Conservation (phyloP, 2,113 vertebrate genomes). For the Pachypanchax playfairii region DNA sequence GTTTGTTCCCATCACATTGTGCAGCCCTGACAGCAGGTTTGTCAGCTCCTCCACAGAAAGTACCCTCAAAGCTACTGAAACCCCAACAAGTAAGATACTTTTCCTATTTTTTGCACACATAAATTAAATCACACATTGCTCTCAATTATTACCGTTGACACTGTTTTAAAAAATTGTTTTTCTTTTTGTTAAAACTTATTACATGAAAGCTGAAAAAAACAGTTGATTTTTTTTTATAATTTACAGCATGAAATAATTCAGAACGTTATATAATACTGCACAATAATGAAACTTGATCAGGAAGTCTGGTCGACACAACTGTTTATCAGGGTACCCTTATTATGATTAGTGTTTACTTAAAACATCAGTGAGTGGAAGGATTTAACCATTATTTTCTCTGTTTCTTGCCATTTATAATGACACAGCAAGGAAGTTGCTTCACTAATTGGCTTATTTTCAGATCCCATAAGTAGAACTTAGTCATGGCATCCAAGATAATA, state of each 20-base stretch:
- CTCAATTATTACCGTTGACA: background rate
- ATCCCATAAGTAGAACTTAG: too few species aligned
- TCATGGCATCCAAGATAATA: too few species aligned
- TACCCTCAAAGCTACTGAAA: slow-evolving; percentile 9
- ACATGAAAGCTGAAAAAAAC: too few species aligned
- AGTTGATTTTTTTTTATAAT: background rate
- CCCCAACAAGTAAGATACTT: slow-evolving; percentile 56
- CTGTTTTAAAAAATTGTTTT: background rate
- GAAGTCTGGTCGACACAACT: background rate
- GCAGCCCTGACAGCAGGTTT: slow-evolving; percentile 78
- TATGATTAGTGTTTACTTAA: background rate
- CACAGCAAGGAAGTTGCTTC: background rate
- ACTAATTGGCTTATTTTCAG: background rate
- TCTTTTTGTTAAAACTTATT: too few species aligned
- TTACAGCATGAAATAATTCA: background rate
- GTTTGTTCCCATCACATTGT: slow-evolving; percentile 74
- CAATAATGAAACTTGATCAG: background rate
- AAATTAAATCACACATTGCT: background rate
- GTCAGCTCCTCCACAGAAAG: slow-evolving; percentile 8
- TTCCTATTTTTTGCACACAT: background rate
- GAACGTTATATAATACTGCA: background rate
- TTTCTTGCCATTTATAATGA: background rate
- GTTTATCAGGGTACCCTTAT: background rate
- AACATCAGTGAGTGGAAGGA: background rate
- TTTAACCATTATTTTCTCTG: background rate